Evolutionary conservation across 2,113 vertebrate species (phyloP), one percentile per base, ranked within the genome.

Genomic region (Oreotragus oreotragus): DNA sequence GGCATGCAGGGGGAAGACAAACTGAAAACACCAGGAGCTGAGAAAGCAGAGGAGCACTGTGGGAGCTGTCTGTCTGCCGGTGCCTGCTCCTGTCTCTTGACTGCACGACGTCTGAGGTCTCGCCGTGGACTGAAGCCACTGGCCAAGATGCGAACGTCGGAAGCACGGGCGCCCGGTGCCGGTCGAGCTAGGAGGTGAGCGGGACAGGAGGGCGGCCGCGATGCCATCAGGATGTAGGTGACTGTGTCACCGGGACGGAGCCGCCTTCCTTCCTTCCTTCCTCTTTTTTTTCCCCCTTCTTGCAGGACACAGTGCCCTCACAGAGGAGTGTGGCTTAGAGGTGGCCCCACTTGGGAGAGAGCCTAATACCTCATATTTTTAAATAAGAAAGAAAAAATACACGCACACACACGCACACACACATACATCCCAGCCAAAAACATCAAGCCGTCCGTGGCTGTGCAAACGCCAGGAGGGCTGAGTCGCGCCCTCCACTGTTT

Each of bases 381-480:
- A 94, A 96, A 99, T 99, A 98, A 98, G 98, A 97, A 98, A 91
- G 98, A 97, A 97, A 98, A 91, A 97, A n/a, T 4, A 70, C 98
- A 98, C 16, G 47, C 49, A 49, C 33, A 96, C 98, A 85, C 97
- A 97, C 98, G 95, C 98, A 98, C 58, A 85, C 85, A 86, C 94
- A 77, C n/a, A 16, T 53, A 66, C 84, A 95, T 47, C 94, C 19
- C 58, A 98, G 99, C 99, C 99, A 99, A 99, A 98, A 99, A 99
- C 98, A 99, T 99, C 99, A 99, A 98, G 98, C 96, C 79, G 98
- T 98, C 99, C 98, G 98, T 97, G 97, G 98, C 98, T 99, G 96
- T 98, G 98, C 98, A 98, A 99, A 98, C 98, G 98, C 98, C 98
- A 98, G 98, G 98, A 99, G 99, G 98, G 98, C 98, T 93, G 98